Conservation (phyloP, 37 sponge, comb jelly and placozoan genomes). For the Theonella swinhoei region DNA sequence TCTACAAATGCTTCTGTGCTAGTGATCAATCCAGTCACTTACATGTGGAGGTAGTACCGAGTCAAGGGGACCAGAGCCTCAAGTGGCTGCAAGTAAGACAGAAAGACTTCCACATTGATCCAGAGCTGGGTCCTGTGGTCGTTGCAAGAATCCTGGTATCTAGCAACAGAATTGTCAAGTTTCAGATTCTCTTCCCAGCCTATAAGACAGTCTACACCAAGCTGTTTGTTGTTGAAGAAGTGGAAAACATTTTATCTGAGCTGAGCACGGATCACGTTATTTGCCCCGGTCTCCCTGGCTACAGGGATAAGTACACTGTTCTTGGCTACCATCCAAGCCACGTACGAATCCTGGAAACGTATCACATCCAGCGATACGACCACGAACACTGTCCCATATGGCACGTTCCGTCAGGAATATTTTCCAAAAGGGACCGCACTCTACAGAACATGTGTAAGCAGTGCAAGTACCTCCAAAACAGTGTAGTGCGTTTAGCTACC, state of each 20-base stretch:
- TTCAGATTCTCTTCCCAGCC: conserved; percentile 25
- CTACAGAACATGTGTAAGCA: conserved; percentile 40
- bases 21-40: neutral
- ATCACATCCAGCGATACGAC: conserved; percentile 14
- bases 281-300: conserved; percentile 29
- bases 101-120: conserved; percentile 23
- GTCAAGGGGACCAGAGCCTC: neutral
- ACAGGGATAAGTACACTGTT: neutral
- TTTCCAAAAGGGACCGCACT: conserved; percentile 2
- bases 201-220: conserved; percentile 23
- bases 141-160: conserved; percentile 23
- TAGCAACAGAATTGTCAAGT: conserved; percentile 27
- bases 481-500: neutral
- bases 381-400: conserved; percentile 36
- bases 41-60: conserved; percentile 4
- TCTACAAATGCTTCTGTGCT: neutral
- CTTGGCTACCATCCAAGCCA: conserved; percentile 28
- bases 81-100: conserved; percentile 26
- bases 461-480: conserved; percentile 42
- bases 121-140: conserved; percentile 15
- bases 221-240: neutral
- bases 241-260: conserved; percentile 1
- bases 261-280: conserved; percentile 21
- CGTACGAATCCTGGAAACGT: conserved; percentile 11
- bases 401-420: conserved; percentile 25